Evolutionary conservation across 2,797 vertebrate genomes (phyloP), one percentile per base, ranked within the genome.

Genomic region (Silurus aristotelis): DNA sequence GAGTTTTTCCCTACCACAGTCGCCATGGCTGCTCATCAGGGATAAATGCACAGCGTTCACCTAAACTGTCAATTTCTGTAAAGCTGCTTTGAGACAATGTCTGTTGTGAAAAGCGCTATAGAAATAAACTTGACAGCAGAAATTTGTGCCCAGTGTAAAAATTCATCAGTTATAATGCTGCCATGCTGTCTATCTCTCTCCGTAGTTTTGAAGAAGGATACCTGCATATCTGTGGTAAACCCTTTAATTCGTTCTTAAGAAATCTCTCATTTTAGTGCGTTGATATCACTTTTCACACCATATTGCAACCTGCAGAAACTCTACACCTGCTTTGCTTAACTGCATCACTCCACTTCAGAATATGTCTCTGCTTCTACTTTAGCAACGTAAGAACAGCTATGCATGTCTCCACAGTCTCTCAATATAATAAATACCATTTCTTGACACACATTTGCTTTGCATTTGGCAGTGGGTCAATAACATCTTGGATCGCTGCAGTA

Each of bases 281-380:
- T 61, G 52, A 55, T 22, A 48, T 64, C 14, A 43, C 56, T 64
- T 64, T 38, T 64, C 81, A 75, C 72, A 43, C 83, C 79, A 81
- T 67, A 78, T 58, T 84, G 84, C 79, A 80, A n/a, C 56, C 79
- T 75, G 64, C 58, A 86, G 86, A 83, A 89, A 89, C 83, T 85
- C 83, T 68, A 86, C 75, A 85, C 87, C 80, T 66, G 82, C 76
- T 73, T 52, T 56, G n/a, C 60, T 20, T 68, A 58, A 67, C 83
- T 70, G 84, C 87, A 86, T 80, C 83, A 81, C 76, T 58, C 73
- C 70, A 84, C 82, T 56, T 27, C 55, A 87, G 78, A 76, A 61
- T 73, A 56, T 1, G 60, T 20, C 64, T 70, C 63, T 76, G 80
- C 80, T 75, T 86, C 80, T 64, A 52, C 22, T n/a, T 61, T 68